Evolutionary conservation across 2,797 vertebrate genomes (phyloP), one percentile per base, ranked within the genome.

Genomic region (Hyperoplus lanceolatus): DNA sequence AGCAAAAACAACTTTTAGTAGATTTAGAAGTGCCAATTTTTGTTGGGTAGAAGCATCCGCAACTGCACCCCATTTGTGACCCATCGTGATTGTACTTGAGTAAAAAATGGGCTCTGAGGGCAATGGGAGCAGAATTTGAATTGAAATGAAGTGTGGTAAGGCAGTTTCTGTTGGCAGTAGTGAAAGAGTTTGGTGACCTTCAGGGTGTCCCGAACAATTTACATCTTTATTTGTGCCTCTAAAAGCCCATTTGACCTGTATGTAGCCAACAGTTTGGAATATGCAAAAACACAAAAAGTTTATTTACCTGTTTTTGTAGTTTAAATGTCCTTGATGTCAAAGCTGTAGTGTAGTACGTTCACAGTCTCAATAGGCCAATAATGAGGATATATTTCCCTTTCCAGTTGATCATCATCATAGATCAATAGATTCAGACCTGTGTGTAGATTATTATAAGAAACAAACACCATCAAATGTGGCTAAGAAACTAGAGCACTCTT

Each of bases 31-130:
- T 53, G 57, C 43, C 61, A 64, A 36, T 29, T 54, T 80, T 60
- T 59, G 58, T 9, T 42, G 42, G 51, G 51, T 73, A 61, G 84
- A 80, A 66, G 63, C 11, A 5, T 36, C 64, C 21, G 41, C 50
- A 5, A 51, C 13, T 75, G 72, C 43, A 16, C 53, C 58, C 62
- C 29, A 29, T 70, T 69, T 67, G 57, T 75, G 77, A 84, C 68
- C 75, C 45, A 46, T 8, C 36, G 48, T 68, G 70, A 75, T 71
- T 71, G 79, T 36, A 36, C 38, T 59, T 59, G 59, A 63, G 43
- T 45, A 8, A 54, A 79, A 81, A 74, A 78, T 36, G 50, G 63
- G 53, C 63, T 81, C 43, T 76, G 46, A 65, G 75, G 67, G 58
- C 43, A 77, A 43, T 54, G 36, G 51, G 36, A 75, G 64, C 49